These are phyloP conservation scores for Drosophila prosaltans DNA, from an alignment of 1,140 invertebrate species.

Conservation along the genomic window DNA sequence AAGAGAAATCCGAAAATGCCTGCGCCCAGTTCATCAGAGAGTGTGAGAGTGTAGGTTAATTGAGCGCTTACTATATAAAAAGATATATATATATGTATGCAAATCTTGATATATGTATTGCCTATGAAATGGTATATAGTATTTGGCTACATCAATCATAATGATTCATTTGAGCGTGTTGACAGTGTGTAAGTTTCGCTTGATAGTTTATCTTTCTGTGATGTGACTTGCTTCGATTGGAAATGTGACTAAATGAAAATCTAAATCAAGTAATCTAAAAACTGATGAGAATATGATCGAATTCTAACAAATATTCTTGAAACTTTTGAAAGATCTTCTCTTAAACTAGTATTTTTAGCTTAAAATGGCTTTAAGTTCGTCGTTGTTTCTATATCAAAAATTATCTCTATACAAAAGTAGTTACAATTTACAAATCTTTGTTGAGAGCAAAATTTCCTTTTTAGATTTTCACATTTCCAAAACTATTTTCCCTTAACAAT, in stretches of 20 bases:
- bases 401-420: no score
- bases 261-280: no score
- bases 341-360: no score
- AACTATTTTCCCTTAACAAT: neutral
- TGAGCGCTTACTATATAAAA: slow-evolving; percentile 67
- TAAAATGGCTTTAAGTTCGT: no score
- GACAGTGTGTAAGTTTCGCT: slow-evolving; percentile 20
- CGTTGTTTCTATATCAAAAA: no score
- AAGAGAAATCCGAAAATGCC: slow-evolving; percentile 45
- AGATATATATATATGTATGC: slow-evolving; percentile 41
- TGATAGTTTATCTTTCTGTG: slow-evolving; percentile 16
- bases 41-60: slow-evolving; percentile 56
- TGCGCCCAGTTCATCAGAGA: slow-evolving; percentile 33
- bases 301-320: no score
- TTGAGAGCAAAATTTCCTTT: no score
- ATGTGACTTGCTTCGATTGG: neutral
- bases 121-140: neutral
- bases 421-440: no score
- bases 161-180: slow-evolving; percentile 72
- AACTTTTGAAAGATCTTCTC: no score
- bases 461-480: neutral
- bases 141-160: slow-evolving; percentile 25
- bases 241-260: slow-evolving; percentile 3
- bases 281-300: no score
- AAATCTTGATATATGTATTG: slow-evolving; percentile 35